A percentile compares a stretch with the other conserved stretches of the same genome.
These are phyloP conservation scores for Saccostrea cuccullata DNA, from an alignment of 1,140 invertebrate species.

Conservation along the genomic window DNA sequence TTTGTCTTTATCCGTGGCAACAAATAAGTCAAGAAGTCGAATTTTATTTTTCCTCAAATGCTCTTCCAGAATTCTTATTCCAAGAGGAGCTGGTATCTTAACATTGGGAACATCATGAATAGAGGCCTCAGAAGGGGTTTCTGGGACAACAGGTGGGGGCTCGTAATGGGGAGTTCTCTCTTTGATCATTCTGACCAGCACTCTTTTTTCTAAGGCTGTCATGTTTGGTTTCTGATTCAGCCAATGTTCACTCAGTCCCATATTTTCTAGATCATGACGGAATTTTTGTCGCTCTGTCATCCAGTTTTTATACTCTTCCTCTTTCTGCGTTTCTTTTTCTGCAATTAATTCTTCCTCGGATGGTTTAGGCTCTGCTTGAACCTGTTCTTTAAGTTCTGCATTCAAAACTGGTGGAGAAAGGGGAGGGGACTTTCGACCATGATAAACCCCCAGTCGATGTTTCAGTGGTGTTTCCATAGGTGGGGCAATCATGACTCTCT, in stretches of 20 bases:
- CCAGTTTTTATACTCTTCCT: constrained; percentile 71
- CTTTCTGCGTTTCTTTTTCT: constrained; percentile 61
- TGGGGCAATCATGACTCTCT: constrained; percentile 70
- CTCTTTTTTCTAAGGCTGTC: constrained; percentile 71
- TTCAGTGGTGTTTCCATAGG: constrained; percentile 73
- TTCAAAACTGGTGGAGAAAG: constrained; percentile 57
- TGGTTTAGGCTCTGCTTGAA: constrained; percentile 44
- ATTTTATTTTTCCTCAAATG: constrained; percentile 71
- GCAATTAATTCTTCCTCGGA: constrained; percentile 60
- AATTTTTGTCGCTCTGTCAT: constrained; percentile 72
- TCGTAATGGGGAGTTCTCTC: constrained; percentile 45
- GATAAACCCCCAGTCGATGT: constrained; percentile 68
- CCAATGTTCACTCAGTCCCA: constrained; percentile 72
- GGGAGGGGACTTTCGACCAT: constrained; percentile 55
- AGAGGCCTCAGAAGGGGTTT: constrained; percentile 49
- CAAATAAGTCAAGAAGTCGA: constrained; percentile 74
- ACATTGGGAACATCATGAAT: constrained; percentile 59
- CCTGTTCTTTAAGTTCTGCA: constrained; percentile 56
- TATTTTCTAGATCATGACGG: constrained; percentile 69
- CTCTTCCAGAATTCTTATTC: constrained; percentile 70
- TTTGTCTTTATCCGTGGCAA: constrained; percentile 73
- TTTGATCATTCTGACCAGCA: constrained; percentile 54
- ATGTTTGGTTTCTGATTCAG: constrained; percentile 72
- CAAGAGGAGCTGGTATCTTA: constrained; percentile 70
- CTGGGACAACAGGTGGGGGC: constrained; percentile 43